phyloP scores from a whole-genome alignment of 2,888 invertebrate species.

The Zygogramma bicolorata region DNA sequence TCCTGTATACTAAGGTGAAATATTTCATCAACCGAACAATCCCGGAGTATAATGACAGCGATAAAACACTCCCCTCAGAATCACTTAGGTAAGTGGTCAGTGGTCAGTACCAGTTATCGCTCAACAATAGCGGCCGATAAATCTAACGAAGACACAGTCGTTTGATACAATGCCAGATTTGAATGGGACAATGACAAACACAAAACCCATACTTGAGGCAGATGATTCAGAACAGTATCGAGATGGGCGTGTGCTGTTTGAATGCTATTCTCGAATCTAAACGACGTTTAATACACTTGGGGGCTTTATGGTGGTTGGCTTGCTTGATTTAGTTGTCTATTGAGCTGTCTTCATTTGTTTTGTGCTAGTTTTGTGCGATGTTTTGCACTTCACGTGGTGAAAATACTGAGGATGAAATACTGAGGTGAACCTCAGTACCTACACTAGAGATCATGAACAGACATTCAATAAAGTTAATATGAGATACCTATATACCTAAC shows the following conservation, averaged over 20 bases:
- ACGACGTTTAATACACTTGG: conserved; percentile 11
- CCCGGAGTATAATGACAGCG: conserved; percentile 12
- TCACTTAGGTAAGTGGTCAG: conserved; percentile 17
- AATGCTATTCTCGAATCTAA: conserved; percentile 16
- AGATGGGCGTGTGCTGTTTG: conserved; percentile 29
- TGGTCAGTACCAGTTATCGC: conserved; percentile 21
- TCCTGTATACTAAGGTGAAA: neutral
- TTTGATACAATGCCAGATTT: conserved; percentile 25
- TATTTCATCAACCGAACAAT: neutral
- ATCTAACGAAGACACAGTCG: conserved; percentile 26
- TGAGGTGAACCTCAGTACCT: no score
- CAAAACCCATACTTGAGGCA: conserved; percentile 29
- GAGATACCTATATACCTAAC: no score
- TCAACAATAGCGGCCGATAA: conserved; percentile 31
- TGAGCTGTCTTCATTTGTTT: neutral
- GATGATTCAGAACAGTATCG: conserved; percentile 28
- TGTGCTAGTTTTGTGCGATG: no score
- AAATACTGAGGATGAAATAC: no score
- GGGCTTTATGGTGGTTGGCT: neutral
- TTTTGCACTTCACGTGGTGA: no score
- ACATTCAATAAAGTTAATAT: no score
- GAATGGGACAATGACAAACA: conserved; percentile 31
- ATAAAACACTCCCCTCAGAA: conserved; percentile 10
- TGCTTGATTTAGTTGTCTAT: neutral
- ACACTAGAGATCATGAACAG: no score